Conservation (phyloP, 2,113 vertebrate species). For the Taxidea taxus region DNA sequence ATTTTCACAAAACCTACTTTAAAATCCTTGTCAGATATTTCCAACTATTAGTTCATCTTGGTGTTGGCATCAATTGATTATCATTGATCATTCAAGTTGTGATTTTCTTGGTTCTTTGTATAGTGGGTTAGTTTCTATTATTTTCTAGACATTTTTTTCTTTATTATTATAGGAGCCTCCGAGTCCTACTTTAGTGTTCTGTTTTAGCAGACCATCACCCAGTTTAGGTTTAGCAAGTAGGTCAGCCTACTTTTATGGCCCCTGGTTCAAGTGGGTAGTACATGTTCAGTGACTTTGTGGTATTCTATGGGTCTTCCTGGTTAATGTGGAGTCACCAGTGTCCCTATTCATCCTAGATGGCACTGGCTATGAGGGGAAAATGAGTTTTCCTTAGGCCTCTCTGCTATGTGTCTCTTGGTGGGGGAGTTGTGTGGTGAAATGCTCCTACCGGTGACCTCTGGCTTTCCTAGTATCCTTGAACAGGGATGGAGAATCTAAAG, state of each 20-base stretch:
- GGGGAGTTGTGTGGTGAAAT: neutral
- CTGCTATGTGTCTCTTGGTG: neutral
- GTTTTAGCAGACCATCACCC: neutral
- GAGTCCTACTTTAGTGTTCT: neutral
- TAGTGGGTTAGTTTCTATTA: neutral
- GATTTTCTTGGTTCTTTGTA: neutral
- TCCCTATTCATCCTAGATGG: neutral
- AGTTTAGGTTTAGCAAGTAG: neutral
- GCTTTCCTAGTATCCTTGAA: neutral
- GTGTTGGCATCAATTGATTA: neutral
- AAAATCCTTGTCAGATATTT: neutral
- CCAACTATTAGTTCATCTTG: neutral
- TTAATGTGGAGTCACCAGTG: neutral
- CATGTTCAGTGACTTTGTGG: neutral
- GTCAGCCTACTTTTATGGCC: neutral
- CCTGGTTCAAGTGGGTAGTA: neutral
- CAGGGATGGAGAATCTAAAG: neutral
- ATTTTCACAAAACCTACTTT: neutral
- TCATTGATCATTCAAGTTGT: neutral
- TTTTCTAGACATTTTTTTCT: neutral
- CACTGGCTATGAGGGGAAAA: neutral
- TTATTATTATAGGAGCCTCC: neutral
- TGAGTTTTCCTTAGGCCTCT: fast-evolving
- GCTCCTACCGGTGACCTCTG: neutral
- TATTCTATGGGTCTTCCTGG: neutral